phyloP scores from a whole-genome alignment of 2,888 invertebrate species.

The Platycnemis pennipes region DNA sequence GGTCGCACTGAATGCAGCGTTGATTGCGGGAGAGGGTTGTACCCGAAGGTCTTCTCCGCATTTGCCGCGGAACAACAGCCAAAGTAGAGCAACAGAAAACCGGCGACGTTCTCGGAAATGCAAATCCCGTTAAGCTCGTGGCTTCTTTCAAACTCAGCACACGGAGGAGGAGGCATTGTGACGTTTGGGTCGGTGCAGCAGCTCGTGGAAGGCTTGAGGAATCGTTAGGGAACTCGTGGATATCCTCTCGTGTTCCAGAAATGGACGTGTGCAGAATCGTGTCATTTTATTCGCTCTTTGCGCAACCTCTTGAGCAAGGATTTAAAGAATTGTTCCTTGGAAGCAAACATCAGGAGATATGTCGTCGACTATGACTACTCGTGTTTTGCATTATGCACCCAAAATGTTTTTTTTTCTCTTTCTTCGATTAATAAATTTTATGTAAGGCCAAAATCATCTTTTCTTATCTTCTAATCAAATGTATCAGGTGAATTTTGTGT shows the following conservation, averaged over 20 bases:
- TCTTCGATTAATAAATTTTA: no score
- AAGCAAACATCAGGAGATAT: no score
- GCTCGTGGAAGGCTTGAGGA: constrained; percentile 14
- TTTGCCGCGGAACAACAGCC: neutral
- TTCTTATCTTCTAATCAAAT: no score
- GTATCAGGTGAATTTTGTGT: no score
- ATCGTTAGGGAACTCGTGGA: neutral
- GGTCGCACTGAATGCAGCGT: neutral
- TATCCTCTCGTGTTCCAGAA: neutral
- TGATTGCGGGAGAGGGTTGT: neutral
- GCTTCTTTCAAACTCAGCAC: neutral
- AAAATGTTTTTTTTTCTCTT: no score
- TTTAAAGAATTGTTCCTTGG: no score
- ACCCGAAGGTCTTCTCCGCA: neutral
- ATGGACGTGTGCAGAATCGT: neutral
- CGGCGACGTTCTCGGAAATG: neutral
- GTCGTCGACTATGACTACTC: no score
- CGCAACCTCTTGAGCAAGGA: neutral
- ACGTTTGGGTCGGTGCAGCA: neutral
- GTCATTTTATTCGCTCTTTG: neutral
- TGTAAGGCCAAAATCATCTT: no score
- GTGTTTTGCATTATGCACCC: no score
- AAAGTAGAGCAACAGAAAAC: constrained; percentile 25
- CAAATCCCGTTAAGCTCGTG: neutral
- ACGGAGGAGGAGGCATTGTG: neutral